Percentiles rank a stretch among this genome's conserved stretches.
These are phyloP conservation scores for Calypte anna DNA, from an alignment of 2,113 vertebrate genomes.

Conservation along the genomic window DNA sequence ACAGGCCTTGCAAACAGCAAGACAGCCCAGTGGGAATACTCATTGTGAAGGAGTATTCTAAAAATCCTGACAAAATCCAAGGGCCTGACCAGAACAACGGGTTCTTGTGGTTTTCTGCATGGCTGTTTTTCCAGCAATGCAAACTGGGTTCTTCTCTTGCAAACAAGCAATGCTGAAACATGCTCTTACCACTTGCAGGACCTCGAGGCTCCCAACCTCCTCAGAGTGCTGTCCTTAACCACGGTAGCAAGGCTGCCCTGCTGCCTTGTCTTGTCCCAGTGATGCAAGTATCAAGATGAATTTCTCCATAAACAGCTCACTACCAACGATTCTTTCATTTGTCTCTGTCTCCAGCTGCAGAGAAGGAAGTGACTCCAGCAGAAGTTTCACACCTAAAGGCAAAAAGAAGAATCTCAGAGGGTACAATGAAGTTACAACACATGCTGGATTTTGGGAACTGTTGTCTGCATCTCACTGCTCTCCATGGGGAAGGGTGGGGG, in stretches of 20 bases:
- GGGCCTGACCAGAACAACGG: neutral
- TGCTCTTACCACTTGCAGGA: neutral
- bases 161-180: neutral
- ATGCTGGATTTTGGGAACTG: neutral
- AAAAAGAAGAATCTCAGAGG: neutral
- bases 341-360: neutral
- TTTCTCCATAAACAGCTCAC: neutral
- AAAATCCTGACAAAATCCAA: neutral
- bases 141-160: neutral
- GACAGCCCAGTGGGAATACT: neutral
- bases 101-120: conserved; percentile 16
- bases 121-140: neutral
- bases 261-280: neutral
- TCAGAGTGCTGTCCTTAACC: neutral
- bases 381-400: neutral
- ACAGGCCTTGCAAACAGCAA: neutral
- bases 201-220: neutral
- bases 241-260: neutral
- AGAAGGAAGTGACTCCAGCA: neutral
- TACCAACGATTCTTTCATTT: neutral
- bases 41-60: neutral
- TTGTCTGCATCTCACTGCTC: neutral
- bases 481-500: neutral
- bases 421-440: neutral
- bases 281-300: neutral